A percentile compares a stretch with the other conserved stretches of the same genome.
These are phyloP conservation scores for Zeugodacus cucurbitae DNA, from an alignment of 1,140 invertebrate species.

Conservation along the genomic window DNA sequence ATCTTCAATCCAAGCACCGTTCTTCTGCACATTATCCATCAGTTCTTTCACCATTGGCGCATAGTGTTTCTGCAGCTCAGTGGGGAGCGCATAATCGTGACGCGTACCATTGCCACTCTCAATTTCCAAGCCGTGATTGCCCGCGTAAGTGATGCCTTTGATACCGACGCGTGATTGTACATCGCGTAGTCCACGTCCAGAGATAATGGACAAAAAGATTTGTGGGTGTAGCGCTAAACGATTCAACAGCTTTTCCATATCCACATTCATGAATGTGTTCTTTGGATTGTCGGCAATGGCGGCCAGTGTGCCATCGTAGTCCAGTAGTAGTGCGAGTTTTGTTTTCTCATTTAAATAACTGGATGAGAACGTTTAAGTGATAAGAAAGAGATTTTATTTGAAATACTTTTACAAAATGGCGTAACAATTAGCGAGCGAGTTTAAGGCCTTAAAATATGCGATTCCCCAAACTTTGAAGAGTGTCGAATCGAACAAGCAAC, in stretches of 20 bases:
- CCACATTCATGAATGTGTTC: constrained; percentile 81
- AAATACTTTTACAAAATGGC: too few species aligned
- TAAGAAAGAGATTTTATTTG: not conserved
- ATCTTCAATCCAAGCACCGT: constrained; percentile 92
- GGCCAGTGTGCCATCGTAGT: constrained; percentile 91
- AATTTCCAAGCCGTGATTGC: constrained; percentile 89
- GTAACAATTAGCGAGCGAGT: too few species aligned
- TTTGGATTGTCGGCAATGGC: constrained; percentile 89
- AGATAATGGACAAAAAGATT: constrained; percentile 87
- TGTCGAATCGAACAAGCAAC: too few species aligned
- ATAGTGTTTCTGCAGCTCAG: constrained; percentile 84
- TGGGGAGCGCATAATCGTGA: constrained; percentile 88
- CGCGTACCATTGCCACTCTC: constrained; percentile 87
- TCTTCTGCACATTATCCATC: constrained; percentile 82
- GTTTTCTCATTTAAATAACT: constrained; percentile 84
- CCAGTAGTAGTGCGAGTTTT: constrained; percentile 83
- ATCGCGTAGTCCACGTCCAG: constrained; percentile 85
- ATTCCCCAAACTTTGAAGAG: too few species aligned
- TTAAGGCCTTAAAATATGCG: too few species aligned
- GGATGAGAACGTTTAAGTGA: constrained; percentile 36
- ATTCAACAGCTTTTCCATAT: constrained; percentile 83
- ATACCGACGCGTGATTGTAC: constrained; percentile 89
- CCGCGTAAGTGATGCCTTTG: constrained; percentile 87
- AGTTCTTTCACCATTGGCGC: constrained; percentile 78
- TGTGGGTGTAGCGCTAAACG: constrained; percentile 84